Percentiles rank a stretch among this genome's conserved stretches.
phyloP scores from a whole-genome alignment of 2,113 vertebrate species.

The Rhinoptilus africanus region DNA sequence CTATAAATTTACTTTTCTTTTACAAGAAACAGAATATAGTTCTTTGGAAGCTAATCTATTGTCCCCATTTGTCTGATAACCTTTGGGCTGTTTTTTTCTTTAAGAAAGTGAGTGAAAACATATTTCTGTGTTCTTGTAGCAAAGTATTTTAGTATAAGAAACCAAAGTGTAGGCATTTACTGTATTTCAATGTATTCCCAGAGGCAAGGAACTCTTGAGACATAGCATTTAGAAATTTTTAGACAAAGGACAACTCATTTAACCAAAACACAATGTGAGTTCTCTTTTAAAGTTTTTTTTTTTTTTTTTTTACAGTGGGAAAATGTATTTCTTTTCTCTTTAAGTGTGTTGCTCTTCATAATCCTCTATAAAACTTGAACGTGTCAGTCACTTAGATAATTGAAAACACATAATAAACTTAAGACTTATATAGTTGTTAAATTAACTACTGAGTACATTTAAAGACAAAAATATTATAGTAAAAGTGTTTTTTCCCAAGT shows the following conservation, averaged over 20 bases:
- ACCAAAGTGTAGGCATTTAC: constrained; percentile 22
- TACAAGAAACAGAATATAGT: constrained; percentile 43
- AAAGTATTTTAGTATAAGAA: constrained; percentile 30
- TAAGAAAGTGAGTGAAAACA: constrained; percentile 57
- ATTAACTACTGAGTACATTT: constrained; percentile 62
- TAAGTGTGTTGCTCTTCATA: constrained; percentile 63
- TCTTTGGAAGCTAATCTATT: constrained; percentile 56
- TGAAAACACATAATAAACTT: constrained; percentile 69
- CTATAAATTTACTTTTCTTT: constrained; percentile 54
- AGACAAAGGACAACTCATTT: constrained; percentile 22
- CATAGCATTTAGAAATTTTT: constrained; percentile 30
- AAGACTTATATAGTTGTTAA: constrained; percentile 56
- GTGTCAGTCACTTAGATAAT: constrained; percentile 75
- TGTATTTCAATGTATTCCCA: constrained; percentile 43
- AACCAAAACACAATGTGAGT: constrained; percentile 43
- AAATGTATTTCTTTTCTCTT: constrained; percentile 62
- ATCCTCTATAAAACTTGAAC: constrained; percentile 73
- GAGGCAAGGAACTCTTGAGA: neutral
- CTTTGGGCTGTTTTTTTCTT: constrained; percentile 62
- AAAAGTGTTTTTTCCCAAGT: constrained; percentile 24
- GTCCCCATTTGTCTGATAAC: constrained; percentile 72
- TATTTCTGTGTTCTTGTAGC: constrained; percentile 37
- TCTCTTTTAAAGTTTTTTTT: neutral
- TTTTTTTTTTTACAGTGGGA: constrained; percentile 1
- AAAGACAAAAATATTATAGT: constrained; percentile 42